Percentiles rank a stretch among this genome's conserved stretches.
These are phyloP conservation scores for Laspeyria flexula DNA, from an alignment of 2,888 invertebrate species.

Conservation along the genomic window DNA sequence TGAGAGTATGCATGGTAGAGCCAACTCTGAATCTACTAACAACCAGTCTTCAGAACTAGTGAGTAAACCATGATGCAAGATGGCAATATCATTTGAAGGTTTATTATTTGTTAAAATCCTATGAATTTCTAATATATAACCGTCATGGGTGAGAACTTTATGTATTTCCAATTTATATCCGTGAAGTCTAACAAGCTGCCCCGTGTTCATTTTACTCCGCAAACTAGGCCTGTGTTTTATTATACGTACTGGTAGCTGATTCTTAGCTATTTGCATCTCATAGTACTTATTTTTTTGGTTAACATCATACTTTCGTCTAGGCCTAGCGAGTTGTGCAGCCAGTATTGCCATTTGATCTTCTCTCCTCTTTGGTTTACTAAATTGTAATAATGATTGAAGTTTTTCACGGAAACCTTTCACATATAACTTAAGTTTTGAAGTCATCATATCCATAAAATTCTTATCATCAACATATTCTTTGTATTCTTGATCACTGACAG, in stretches of 20 bases:
- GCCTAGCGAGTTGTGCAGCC: too few relatives aligned
- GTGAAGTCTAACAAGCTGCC: conserved; percentile 32
- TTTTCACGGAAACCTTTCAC: too few relatives aligned
- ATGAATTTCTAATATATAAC: conserved; percentile 52
- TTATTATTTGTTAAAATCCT: conserved; percentile 36
- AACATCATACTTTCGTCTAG: too few relatives aligned
- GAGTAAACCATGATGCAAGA: conserved; percentile 59
- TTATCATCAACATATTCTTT: too few relatives aligned
- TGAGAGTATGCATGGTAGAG: conserved; percentile 68
- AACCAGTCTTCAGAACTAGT: conserved; percentile 64
- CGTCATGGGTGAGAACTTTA: conserved; percentile 51
- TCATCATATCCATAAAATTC: too few relatives aligned
- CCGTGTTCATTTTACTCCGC: background rate
- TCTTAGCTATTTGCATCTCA: background rate
- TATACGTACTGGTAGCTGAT: background rate
- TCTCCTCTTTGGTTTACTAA: too few relatives aligned
- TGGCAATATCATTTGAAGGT: conserved; percentile 25
- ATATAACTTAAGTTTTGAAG: too few relatives aligned
- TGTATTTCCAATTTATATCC: conserved; percentile 51
- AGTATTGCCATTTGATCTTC: too few relatives aligned
- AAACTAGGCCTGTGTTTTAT: background rate
- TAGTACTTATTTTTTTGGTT: too few relatives aligned
- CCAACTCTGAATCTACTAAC: conserved; percentile 33
- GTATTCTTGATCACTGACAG: too few relatives aligned
- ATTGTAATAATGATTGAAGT: too few relatives aligned